Evolutionary conservation across 1,140 invertebrate genomes (phyloP).

Genomic region (Teleopsis dalmanni): DNA sequence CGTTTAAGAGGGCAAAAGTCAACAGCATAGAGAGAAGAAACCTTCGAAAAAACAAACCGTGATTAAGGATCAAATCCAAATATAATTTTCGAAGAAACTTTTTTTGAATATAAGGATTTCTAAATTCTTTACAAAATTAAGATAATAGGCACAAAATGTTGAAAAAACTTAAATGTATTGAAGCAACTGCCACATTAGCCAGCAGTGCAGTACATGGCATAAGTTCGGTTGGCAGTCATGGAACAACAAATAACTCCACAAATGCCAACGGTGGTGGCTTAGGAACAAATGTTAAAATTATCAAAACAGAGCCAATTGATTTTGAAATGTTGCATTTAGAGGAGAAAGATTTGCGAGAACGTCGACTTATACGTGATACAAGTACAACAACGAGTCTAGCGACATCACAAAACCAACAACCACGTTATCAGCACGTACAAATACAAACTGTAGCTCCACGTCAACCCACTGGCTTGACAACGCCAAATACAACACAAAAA

Average conservation of each 20-base stretch:
- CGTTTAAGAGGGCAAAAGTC: background rate
- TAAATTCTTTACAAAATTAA: background rate
- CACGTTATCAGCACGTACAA: constrained; percentile 33
- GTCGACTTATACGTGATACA: background rate
- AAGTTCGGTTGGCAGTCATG: background rate
- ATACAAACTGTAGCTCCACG: constrained; percentile 35
- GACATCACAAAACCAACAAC: constrained; percentile 4
- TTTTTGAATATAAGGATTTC: background rate
- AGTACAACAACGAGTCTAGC: constrained; percentile 2
- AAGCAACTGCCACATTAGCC: constrained; percentile 6
- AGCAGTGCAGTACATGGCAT: constrained; percentile 13
- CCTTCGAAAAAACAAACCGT: background rate
- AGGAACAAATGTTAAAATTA: constrained; percentile 17
- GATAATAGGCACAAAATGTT: constrained; percentile 23
- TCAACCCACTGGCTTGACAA: constrained; percentile 25
- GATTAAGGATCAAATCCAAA: background rate
- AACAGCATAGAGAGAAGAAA: background rate
- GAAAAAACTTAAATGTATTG: constrained; percentile 35
- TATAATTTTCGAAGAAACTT: background rate
- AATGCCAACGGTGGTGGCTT: background rate
- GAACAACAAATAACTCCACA: background rate
- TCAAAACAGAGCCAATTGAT: constrained; percentile 38
- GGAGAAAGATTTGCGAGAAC: constrained; percentile 20
- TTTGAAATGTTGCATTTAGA: constrained; percentile 37
- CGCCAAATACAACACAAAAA: constrained; percentile 28